Conservation (phyloP, 1,140 invertebrate species). For the Cotesia glomerata region DNA sequence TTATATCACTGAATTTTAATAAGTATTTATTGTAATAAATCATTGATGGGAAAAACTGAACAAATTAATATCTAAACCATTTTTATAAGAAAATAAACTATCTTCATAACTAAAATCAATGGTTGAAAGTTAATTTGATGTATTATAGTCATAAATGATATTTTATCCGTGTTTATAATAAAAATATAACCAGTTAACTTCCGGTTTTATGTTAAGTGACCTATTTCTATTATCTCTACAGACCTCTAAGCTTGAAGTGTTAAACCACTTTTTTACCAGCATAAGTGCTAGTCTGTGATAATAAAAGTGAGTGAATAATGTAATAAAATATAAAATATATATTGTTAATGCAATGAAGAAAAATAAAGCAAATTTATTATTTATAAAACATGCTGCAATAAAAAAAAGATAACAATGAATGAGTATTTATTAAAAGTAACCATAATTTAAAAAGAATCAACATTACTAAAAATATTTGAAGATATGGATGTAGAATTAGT, state of each 20-base stretch:
- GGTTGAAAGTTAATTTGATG: too few species aligned
- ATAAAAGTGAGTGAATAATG: not conserved
- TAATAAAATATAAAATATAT: not conserved
- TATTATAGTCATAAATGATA: too few species aligned
- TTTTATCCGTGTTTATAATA: not conserved
- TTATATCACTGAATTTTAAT: not conserved
- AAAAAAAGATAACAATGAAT: not conserved
- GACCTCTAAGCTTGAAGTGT: not conserved
- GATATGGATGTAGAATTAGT: conserved; percentile 57
- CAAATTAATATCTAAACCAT: too few species aligned
- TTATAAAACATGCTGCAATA: not conserved
- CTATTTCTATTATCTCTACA: conserved; percentile 50
- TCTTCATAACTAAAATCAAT: too few species aligned
- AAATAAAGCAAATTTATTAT: too few species aligned
- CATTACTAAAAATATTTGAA: not conserved
- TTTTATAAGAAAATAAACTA: too few species aligned
- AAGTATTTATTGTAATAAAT: too few species aligned
- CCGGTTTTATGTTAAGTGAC: conserved; percentile 40
- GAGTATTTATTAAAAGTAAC: not conserved
- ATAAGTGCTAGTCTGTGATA: not conserved
- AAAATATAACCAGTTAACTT: conserved; percentile 3
- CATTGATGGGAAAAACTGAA: too few species aligned
- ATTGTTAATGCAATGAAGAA: not conserved
- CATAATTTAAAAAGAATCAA: not conserved
- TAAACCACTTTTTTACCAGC: not conserved